phyloP scores from a whole-genome alignment of 2,797 vertebrate genomes.

The Psittacula echo region DNA sequence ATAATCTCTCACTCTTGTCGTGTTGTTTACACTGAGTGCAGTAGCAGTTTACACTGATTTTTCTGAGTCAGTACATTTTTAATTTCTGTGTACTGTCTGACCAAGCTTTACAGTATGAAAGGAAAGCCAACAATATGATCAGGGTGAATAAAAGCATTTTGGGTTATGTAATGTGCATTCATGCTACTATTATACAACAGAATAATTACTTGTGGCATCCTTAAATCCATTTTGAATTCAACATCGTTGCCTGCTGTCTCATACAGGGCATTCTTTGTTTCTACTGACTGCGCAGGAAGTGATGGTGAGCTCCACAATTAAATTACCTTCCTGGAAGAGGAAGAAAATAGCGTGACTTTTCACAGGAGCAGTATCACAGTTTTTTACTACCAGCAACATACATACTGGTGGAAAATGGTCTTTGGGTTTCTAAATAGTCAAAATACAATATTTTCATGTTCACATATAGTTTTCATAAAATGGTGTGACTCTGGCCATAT shows the following conservation, averaged over 20 bases:
- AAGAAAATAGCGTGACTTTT: conserved; percentile 16
- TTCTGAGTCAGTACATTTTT: neutral
- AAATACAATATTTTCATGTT: conserved; percentile 2
- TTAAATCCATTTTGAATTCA: conserved; percentile 52
- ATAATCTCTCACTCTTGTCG: neutral
- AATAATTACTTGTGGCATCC: conserved; percentile 50
- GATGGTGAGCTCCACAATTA: conserved; percentile 57
- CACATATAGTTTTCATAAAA: neutral
- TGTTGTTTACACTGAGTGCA: neutral
- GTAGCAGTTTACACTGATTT: conserved; percentile 23
- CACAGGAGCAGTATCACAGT: neutral
- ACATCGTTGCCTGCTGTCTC: conserved; percentile 36
- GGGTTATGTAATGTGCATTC: conserved; percentile 42
- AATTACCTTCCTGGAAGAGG: conserved; percentile 60
- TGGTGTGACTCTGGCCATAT: neutral
- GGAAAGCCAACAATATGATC: neutral
- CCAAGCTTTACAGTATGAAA: conserved; percentile 13
- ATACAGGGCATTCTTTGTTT: conserved; percentile 67
- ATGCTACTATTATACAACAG: conserved; percentile 37
- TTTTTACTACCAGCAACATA: conserved; percentile 28
- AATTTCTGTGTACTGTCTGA: neutral
- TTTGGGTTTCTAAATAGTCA: neutral
- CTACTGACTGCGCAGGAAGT: conserved; percentile 22
- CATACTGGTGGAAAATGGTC: neutral
- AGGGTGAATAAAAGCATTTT: neutral